Evolutionary conservation across 2,113 vertebrate genomes (phyloP).

Genomic region (Heterocephalus glaber): DNA sequence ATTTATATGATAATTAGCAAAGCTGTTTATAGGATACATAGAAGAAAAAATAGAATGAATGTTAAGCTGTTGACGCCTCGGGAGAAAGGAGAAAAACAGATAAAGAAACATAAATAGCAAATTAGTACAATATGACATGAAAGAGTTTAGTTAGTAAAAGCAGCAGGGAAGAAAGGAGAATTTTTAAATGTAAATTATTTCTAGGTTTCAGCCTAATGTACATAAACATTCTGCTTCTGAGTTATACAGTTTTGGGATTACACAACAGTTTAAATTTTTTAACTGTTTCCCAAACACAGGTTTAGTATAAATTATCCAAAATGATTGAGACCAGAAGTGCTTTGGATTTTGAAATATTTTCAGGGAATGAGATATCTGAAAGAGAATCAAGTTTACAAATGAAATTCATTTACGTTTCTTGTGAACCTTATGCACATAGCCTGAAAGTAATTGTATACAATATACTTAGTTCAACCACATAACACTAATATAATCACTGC

Average conservation of each 20-base stretch:
- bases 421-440: neutral
- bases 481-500: no score
- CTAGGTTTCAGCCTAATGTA: neutral
- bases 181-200: neutral
- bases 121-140: neutral
- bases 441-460: neutral
- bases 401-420: neutral
- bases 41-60: neutral
- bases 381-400: neutral
- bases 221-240: neutral
- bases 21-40: neutral
- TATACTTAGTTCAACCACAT: neutral
- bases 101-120: neutral
- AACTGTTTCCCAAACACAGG: neutral
- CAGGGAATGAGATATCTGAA: neutral
- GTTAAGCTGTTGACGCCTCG: neutral
- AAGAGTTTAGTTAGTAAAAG: neutral
- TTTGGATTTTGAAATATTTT: neutral
- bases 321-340: neutral
- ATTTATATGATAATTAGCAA: neutral
- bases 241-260: neutral
- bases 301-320: neutral
- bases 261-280: neutral
- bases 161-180: neutral
- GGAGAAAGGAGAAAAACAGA: neutral